Base-by-base conservation (phyloP, 2,888 invertebrate species). In the Cremastobaeus sp. region DNA sequence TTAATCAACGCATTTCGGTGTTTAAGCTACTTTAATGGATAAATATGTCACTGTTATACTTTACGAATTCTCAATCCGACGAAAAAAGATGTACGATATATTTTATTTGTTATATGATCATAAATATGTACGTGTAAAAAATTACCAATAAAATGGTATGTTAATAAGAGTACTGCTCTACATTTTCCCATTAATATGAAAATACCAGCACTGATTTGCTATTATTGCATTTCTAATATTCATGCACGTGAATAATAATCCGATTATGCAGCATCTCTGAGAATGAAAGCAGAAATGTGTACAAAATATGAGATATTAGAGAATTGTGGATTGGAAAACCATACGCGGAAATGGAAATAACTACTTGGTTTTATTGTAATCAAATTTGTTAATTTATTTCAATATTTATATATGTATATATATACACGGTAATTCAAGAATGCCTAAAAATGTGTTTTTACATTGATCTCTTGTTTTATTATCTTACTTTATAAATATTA, bases 401-500 rank as follows among this genome's bases (percentile, higher is more conserved):
- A 39, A 39, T 41, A 15, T 60, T 30, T 65, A 65, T 65, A 65
- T 55, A 65, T 47, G 47, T 47, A 15, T 60, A 37, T 65, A 65
- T 65, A 65, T 55, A 65, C 54, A 54, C 37, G 18, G 6, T 65
- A 55, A 65, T 39, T 47, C 6, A 55, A 69, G 50, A 60, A 39
- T n/a, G 11, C 11, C 18, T 50, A 52, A 39, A 48, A 55, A 45
- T 43, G 25, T 43, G 45, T 54, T 35, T 69, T 69, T 60, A 60
- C 28, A 54, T 50, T 37, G 17, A 48, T 52, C 4, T 32, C n/a
- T 30, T 9, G 20, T 25, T 62, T 55, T 60, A 48, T 41, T 70
- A n/a, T n/a, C n/a, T n/a, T n/a, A n/a, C n/a, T 41, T 9, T 41
- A 62, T 62, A 70, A 70, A 70, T 70, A 55, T 62, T 15, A 70